Evolutionary conservation across 2,888 invertebrate species (phyloP).

Genomic region (Willowsia nigromaculata): DNA sequence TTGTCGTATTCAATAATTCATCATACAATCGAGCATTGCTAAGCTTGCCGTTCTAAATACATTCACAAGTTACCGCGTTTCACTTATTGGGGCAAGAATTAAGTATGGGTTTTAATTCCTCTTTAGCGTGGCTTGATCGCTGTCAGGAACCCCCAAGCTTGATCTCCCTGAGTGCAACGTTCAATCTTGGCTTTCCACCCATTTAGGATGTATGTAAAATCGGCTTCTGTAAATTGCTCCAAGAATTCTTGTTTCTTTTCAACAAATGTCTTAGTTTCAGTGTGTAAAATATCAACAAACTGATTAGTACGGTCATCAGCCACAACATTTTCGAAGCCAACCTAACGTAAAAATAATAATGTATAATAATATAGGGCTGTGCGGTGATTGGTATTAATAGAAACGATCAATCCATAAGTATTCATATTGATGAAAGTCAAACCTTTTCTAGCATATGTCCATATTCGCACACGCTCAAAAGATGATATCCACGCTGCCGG

Average conservation of each 20-base stretch:
- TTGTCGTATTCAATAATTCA: too few species aligned
- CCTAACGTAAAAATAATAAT: slow-evolving; percentile 39
- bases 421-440: not conserved
- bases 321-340: slow-evolving; percentile 81
- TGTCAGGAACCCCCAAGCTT: slow-evolving; percentile 81
- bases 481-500: slow-evolving; percentile 82
- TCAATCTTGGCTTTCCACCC: slow-evolving; percentile 81
- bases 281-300: slow-evolving; percentile 81
- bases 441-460: slow-evolving; percentile 81
- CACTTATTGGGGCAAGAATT: too few species aligned
- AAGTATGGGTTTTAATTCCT: too few species aligned
- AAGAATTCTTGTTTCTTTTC: slow-evolving; percentile 81
- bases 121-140: slow-evolving; percentile 77
- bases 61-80: too few species aligned
- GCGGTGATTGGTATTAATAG: too few species aligned
- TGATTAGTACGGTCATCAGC: slow-evolving; percentile 82
- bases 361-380: not conserved
- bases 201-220: slow-evolving; percentile 81
- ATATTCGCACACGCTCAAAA: slow-evolving; percentile 80
- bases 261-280: slow-evolving; percentile 81
- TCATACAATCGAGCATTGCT: too few species aligned
- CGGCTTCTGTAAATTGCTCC: slow-evolving; percentile 81
- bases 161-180: slow-evolving; percentile 81
- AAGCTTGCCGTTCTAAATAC: too few species aligned
- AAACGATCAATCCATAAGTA: too few species aligned